Conservation (phyloP, 2,113 vertebrate genomes). For the Merops nubicus region DNA sequence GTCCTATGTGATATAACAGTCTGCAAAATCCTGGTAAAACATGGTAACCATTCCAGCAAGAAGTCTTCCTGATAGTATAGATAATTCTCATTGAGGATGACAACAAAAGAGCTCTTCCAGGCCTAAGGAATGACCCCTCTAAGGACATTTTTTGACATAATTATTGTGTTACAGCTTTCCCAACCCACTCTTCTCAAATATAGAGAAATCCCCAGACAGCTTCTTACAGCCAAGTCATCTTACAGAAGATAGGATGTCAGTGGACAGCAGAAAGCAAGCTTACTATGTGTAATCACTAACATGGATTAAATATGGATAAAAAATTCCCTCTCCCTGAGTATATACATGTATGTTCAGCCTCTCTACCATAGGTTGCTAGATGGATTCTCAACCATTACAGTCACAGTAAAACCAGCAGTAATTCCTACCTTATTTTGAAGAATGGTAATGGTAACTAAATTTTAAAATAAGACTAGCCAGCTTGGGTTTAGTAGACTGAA, state of each 20-base stretch:
- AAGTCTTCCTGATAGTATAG: neutral
- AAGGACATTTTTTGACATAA: neutral
- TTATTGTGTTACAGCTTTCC: neutral
- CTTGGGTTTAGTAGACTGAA: neutral
- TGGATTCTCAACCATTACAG: neutral
- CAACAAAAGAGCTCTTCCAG: neutral
- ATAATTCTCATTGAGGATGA: neutral
- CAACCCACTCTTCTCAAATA: neutral
- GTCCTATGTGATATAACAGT: neutral
- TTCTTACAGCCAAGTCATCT: neutral
- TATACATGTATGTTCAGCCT: neutral
- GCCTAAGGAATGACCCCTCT: neutral
- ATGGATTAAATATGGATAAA: neutral
- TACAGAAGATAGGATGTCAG: neutral
- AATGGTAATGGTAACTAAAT: neutral
- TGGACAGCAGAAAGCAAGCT: neutral
- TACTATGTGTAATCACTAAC: neutral
- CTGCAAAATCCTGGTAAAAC: accelerated
- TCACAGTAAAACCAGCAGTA: neutral
- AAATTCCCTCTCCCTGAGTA: neutral
- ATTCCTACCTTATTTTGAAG: neutral
- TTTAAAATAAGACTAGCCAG: neutral
- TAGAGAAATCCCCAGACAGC: neutral
- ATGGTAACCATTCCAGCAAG: neutral
- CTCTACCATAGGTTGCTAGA: neutral